Conservation (phyloP, 2,888 invertebrate species). For the Congeria kusceri region DNA sequence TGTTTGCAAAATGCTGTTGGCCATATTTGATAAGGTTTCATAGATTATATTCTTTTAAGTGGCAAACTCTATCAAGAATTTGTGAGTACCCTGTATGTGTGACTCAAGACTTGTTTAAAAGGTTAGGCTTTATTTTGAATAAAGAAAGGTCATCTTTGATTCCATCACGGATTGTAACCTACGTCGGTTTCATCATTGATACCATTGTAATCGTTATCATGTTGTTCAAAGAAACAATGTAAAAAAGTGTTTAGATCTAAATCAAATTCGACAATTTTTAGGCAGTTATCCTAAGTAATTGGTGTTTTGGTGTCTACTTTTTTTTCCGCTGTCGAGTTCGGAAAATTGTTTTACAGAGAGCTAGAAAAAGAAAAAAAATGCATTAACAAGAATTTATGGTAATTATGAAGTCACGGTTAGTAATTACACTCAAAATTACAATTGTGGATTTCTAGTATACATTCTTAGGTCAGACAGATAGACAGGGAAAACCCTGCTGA, state of each 20-base stretch:
- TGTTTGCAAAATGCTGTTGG: slow-evolving; percentile 37
- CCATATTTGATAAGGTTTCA: not conserved
- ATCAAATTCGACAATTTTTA: no score
- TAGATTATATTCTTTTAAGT: not conserved
- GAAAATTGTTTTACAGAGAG: slow-evolving; percentile 20
- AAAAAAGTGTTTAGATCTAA: no score
- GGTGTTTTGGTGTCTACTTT: slow-evolving; percentile 24
- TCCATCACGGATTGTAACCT: no score
- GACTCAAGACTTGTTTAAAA: slow-evolving; percentile 1
- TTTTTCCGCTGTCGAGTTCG: slow-evolving; percentile 32
- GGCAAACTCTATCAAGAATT: not conserved
- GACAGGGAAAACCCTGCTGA: slow-evolving; percentile 8
- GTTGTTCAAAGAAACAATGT: no score
- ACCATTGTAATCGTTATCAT: no score
- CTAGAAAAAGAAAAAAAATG: slow-evolving; percentile 21
- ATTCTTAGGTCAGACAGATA: slow-evolving; percentile 16
- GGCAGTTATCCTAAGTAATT: no score
- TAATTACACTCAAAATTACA: slow-evolving; percentile 6
- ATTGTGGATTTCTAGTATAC: slow-evolving; percentile 33
- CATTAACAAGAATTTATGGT: slow-evolving; percentile 17
- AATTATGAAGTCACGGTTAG: not conserved
- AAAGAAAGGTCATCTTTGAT: no score
- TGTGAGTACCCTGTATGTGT: slow-evolving; percentile 4
- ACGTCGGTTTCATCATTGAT: slow-evolving; percentile 29
- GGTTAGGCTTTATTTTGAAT: no score